Evolutionary conservation across 2,797 vertebrate species (phyloP), one percentile per base, ranked within the genome.

Genomic region (Cynopterus sphinx): DNA sequence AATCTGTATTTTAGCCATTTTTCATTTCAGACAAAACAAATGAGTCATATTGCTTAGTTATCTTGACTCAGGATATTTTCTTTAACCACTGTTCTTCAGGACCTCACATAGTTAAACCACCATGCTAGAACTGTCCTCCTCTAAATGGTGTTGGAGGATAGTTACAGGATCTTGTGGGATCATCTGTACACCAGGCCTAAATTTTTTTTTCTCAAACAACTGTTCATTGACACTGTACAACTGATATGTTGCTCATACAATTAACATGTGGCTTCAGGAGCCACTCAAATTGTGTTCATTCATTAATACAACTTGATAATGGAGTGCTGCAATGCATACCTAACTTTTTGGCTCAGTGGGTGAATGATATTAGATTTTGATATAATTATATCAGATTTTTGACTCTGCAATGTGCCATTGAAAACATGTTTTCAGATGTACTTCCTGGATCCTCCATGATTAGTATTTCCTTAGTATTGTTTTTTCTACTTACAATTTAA

Each of bases 221-320:
- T 85, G 17, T 78, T 49, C 17, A 26, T 28, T 33, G 11, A n/a
- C 28, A 92, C 15, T 4, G 28, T 15, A 22, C 3, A 39, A 26
- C 2, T 21, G 41, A 59, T 6, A 74, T 0, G 0, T 24, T 82
- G 9, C 0, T 28, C 31, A n/a, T n/a, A 19, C 1, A 36, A 11
- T 5, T 15, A 22, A 17, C 1, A 31, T 31, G 26, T 70, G 4
- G 3, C 22, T 63, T 75, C 12, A 61, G 21, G 7, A 1, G 0
- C 59, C 53, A 26, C 6, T 73, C 1, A 78, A 22, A 41, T 46
- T 49, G 4, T 17, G 21, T 28, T 71, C 31, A 24, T 24, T 41
- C 0, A 55, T 13, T 5, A 51, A 15, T 24, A 39, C 3, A 33
- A 55, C 8, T 46, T 78, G 36, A 68, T 41, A 39, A 41, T 5